phyloP scores from a whole-genome alignment of 2,888 invertebrate genomes.

The Leptinotarsa peninsularis region DNA sequence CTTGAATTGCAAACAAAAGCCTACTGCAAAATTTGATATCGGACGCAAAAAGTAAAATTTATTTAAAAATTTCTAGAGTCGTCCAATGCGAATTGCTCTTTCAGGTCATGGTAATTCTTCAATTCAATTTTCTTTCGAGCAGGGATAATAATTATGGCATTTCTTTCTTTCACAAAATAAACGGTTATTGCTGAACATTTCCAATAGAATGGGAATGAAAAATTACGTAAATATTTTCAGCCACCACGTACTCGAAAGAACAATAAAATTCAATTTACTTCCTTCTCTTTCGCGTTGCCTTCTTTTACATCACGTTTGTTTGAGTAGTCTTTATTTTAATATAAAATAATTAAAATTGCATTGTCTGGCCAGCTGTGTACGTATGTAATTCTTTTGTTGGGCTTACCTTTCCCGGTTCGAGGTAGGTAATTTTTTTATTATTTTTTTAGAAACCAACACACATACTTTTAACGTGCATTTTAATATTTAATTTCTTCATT shows the following conservation, averaged over 20 bases:
- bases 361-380: conserved; percentile 45
- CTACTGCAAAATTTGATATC: too few species aligned
- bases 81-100: neutral
- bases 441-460: conserved; percentile 35
- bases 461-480: conserved; percentile 37
- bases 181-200: conserved; percentile 22
- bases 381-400: conserved; percentile 44
- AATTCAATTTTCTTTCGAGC: conserved; percentile 5
- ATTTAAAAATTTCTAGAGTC: neutral
- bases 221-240: conserved; percentile 19
- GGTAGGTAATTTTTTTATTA: conserved; percentile 38
- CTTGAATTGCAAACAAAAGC: too few species aligned
- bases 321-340: conserved; percentile 45
- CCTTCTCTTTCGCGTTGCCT: conserved; percentile 26
- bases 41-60: too few species aligned
- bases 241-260: conserved; percentile 29
- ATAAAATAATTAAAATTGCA: conserved; percentile 47
- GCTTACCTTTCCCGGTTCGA: conserved; percentile 41
- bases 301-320: conserved; percentile 36
- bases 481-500: conserved; percentile 43
- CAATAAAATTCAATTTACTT: conserved; percentile 31
- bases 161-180: conserved; percentile 14
- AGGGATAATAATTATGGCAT: conserved; percentile 1
- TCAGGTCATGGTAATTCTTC: conserved; percentile 3
- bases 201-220: conserved; percentile 25